Evolutionary conservation across 35 echinoderm and acorn worm genomes (phyloP), one percentile per base, ranked within the genome.

Genomic region (Lytechinus variegatus): DNA sequence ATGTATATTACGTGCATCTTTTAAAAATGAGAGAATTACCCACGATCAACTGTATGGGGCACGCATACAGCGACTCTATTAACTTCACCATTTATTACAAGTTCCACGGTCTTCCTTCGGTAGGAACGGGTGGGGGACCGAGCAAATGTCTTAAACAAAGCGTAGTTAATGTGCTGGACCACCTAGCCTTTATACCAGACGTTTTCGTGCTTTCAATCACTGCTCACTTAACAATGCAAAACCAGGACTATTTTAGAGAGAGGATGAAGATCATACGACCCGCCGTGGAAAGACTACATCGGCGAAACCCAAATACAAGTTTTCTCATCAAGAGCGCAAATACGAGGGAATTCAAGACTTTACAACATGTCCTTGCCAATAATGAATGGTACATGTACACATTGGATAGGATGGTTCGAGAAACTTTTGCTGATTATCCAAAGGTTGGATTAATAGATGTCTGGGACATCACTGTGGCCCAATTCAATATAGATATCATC

Each of bases 41-140:
- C 24, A 9, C 21, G 8, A 33, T 52, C 10, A 54, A 96, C 6
- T 94, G 96, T 28, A 72, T 89, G 21, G 9, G 53, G 4, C 54
- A 87, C 14, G 21, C 87, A 28, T 10, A 10, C 16, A 54, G 57
- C 5, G 93, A 95, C 52, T 88, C 93, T 6, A 27, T 56, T 11
- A 96, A 96, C 16, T 56, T 60, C 4, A 88, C 86, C 10, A 87
- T 96, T 8, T 29, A 94, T 21, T 94, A 89, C 33, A 94, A 96
- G 44, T 96, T 95, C 28, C 96, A 96, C 55, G 96, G 96, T 8
- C 93, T 94, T 5, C 96, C 96, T 6, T 95, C 16, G 8, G 6
- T 6, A 10, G 92, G 92, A 4, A 2, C 3, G 3, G 3, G 5
- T 12, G 92, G 92, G 9, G 52, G 53, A 3, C 53, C 55, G 52